phyloP scores from a whole-genome alignment of 1,140 invertebrate genomes.

The Trichonephila clavipes region DNA sequence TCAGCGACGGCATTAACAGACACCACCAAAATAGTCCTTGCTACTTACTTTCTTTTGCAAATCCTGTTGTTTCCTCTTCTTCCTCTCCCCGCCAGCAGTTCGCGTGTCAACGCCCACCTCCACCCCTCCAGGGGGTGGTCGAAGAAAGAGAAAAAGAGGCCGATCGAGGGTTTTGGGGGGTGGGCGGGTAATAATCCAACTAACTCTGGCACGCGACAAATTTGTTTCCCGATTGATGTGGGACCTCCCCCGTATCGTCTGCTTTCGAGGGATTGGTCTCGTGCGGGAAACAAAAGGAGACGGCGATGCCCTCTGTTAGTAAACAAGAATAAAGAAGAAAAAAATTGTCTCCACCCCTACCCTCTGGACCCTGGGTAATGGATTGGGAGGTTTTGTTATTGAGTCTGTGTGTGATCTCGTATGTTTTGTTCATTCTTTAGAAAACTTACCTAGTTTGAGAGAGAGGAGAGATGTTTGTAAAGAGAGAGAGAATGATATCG shows the following conservation, averaged over 20 bases:
- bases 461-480: too few species aligned
- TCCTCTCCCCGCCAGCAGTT: not conserved
- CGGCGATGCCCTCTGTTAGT: not conserved
- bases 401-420: not conserved
- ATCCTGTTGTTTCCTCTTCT: not conserved
- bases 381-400: not conserved
- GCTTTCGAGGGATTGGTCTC: not conserved
- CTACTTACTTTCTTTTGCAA: not conserved
- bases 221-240: slow-evolving; percentile 15
- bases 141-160: slow-evolving; percentile 34
- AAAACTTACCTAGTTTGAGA: too few species aligned
- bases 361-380: not conserved
- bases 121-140: not conserved
- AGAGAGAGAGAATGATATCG: too few species aligned
- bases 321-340: not conserved
- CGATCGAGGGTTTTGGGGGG: not conserved
- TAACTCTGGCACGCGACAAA: slow-evolving; percentile 25
- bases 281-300: slow-evolving; percentile 14
- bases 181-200: slow-evolving; percentile 15
- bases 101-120: slow-evolving; percentile 4
- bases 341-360: too few species aligned
- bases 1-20: not conserved
- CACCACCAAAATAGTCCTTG: not conserved
- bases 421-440: not conserved
- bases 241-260: not conserved